phyloP scores from a whole-genome alignment of 1,140 invertebrate genomes.

The Lasioglossum baleicum region DNA sequence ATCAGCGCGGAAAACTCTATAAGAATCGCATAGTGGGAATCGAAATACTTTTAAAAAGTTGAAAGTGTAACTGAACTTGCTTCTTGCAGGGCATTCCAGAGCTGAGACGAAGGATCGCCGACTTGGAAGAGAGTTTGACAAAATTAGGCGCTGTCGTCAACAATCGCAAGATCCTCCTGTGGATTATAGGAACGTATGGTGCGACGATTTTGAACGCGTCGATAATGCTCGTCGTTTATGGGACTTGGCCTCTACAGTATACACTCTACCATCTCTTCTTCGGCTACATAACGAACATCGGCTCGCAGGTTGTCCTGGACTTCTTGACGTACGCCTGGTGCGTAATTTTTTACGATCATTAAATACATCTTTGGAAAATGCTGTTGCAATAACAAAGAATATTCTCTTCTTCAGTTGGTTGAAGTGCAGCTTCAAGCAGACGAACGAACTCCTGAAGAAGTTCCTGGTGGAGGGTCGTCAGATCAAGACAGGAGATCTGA shows the following conservation, averaged over 20 bases:
- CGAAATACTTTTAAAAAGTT: too few species aligned
- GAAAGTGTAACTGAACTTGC: too few species aligned
- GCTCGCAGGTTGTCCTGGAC: not conserved
- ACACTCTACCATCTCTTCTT: too few species aligned
- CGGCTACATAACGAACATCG: not conserved
- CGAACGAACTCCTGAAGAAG: slow-evolving; percentile 23
- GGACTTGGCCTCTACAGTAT: too few species aligned
- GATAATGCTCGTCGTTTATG: too few species aligned
- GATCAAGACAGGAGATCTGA: not conserved
- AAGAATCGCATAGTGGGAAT: too few species aligned
- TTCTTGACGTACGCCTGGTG: slow-evolving; percentile 26
- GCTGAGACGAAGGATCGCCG: not conserved
- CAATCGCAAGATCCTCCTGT: not conserved
- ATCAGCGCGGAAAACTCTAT: too few species aligned
- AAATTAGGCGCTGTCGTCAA: not conserved
- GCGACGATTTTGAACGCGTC: too few species aligned
- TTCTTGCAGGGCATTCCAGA: not conserved
- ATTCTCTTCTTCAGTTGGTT: slow-evolving; percentile 19
- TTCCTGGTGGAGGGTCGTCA: not conserved
- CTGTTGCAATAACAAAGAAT: too few species aligned
- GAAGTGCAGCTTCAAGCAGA: slow-evolving; percentile 14
- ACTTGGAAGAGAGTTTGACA: not conserved
- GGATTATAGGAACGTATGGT: not conserved
- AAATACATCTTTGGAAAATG: too few species aligned
- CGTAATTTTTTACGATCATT: not conserved